Evolutionary conservation across 1,140 invertebrate species (phyloP).

Genomic region (Drosophila lacertosa): DNA sequence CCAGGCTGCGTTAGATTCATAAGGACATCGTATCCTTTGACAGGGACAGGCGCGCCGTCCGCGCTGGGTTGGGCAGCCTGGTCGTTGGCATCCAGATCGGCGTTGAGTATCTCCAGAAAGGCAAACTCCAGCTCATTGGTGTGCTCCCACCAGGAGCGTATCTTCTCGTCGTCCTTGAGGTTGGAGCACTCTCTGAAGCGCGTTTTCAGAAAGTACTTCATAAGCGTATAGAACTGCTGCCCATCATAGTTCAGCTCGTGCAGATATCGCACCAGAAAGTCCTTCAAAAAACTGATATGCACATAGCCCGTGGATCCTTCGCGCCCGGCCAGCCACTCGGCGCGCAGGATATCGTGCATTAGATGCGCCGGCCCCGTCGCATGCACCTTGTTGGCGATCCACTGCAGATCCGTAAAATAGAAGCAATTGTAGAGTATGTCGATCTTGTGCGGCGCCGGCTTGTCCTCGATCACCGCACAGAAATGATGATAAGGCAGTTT

Average conservation of each 20-base stretch:
- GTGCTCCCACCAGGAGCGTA: slow-evolving; percentile 71
- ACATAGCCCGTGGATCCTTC: slow-evolving; percentile 55
- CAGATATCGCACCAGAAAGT: slow-evolving; percentile 88
- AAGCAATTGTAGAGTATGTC: slow-evolving; percentile 81
- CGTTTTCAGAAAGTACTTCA: slow-evolving; percentile 85
- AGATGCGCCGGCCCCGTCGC: slow-evolving; percentile 86
- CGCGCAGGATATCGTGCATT: slow-evolving; percentile 70
- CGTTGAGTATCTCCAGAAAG: slow-evolving; percentile 78
- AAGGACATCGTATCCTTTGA: slow-evolving; percentile 72
- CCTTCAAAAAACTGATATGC: slow-evolving; percentile 87
- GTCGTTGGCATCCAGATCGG: slow-evolving; percentile 52
- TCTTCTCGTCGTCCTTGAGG: slow-evolving; percentile 75
- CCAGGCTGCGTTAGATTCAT: slow-evolving; percentile 77
- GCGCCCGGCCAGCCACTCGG: slow-evolving; percentile 59
- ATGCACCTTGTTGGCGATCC: slow-evolving; percentile 90
- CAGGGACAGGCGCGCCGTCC: not conserved
- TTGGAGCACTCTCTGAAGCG: slow-evolving; percentile 70
- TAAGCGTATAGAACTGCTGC: slow-evolving; percentile 90
- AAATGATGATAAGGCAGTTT: slow-evolving; percentile 91
- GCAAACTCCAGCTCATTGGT: slow-evolving; percentile 75
- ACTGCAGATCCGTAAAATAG: slow-evolving; percentile 87
- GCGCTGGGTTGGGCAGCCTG: slow-evolving; percentile 29
- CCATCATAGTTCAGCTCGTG: slow-evolving; percentile 90
- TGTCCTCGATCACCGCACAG: slow-evolving; percentile 80
- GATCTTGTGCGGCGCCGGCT: slow-evolving; percentile 73